Conservation (phyloP, 2,113 vertebrate genomes). For the Mohoua ochrocephala region DNA sequence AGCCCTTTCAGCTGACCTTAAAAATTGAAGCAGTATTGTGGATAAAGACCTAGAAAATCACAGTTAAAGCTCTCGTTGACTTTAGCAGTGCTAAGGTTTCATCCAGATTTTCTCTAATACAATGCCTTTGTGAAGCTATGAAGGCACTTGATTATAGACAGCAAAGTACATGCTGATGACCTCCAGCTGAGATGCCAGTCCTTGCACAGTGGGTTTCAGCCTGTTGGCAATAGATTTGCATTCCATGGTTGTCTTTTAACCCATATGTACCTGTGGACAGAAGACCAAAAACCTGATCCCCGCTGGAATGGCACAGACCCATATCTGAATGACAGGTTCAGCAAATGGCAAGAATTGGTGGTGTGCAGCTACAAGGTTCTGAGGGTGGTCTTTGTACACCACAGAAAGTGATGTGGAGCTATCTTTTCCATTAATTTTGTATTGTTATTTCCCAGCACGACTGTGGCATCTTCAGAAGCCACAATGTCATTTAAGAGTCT, state of each 20-base stretch:
- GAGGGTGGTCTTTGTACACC: not conserved
- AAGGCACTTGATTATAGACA: not conserved
- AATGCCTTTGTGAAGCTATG: not conserved
- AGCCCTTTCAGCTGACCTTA: not conserved
- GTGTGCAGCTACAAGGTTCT: not conserved
- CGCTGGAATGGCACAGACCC: fast-evolving
- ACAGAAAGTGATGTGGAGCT: not conserved
- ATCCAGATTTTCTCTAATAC: not conserved
- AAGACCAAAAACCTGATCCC: not conserved
- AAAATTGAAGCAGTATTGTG: not conserved
- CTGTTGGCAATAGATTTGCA: not conserved
- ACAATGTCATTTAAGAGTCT: not conserved
- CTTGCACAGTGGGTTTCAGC: not conserved
- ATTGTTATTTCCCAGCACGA: not conserved
- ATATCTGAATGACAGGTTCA: not conserved
- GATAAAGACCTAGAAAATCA: not conserved
- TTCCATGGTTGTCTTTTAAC: not conserved
- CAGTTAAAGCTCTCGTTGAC: not conserved
- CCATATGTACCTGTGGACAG: not conserved
- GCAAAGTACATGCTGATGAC: not conserved
- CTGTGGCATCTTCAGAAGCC: not conserved
- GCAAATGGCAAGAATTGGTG: not conserved
- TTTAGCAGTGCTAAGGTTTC: not conserved
- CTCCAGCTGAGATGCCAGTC: not conserved
- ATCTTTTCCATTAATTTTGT: not conserved